Conservation (phyloP, 2,113 vertebrate genomes). For the Corythornis vintsioides region DNA sequence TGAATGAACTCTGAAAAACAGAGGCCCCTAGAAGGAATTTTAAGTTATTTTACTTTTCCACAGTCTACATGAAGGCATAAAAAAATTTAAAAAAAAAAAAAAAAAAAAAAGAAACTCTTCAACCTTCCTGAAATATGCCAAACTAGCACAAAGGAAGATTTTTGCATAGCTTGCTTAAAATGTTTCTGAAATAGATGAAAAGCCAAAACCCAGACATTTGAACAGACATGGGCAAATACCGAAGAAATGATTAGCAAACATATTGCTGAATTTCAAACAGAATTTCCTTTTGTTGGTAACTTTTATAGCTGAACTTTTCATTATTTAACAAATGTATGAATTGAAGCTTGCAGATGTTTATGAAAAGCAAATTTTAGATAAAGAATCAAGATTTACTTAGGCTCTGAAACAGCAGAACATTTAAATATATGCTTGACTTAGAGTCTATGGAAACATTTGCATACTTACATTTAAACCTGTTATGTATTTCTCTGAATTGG, state of each 20-base stretch:
- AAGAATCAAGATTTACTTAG: conserved; percentile 41
- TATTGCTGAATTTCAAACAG: conserved; percentile 48
- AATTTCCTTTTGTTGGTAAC: conserved; percentile 47
- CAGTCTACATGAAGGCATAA: neutral
- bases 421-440: conserved; percentile 39
- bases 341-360: conserved; percentile 42
- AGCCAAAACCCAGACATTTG: conserved; percentile 51
- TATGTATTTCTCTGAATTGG: neutral
- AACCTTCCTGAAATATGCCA: neutral
- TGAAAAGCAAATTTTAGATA: conserved; percentile 60
- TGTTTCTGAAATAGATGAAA: conserved; percentile 57
- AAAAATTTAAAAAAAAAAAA: neutral
- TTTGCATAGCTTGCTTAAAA: conserved; percentile 59
- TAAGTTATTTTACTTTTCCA: conserved; percentile 29
- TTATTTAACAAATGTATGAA: conserved; percentile 9
- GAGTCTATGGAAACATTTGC: conserved; percentile 45
- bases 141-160: conserved; percentile 22
- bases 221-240: conserved; percentile 50
- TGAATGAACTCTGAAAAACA: conserved; percentile 17
- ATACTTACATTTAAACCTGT: conserved; percentile 18
- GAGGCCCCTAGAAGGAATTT: conserved; percentile 6
- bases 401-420: neutral
- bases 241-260: conserved; percentile 60
- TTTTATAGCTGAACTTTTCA: conserved; percentile 48
- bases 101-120: neutral